Evolutionary conservation across 2,797 vertebrate species (phyloP).

Genomic region (Eutrigla gurnardus): DNA sequence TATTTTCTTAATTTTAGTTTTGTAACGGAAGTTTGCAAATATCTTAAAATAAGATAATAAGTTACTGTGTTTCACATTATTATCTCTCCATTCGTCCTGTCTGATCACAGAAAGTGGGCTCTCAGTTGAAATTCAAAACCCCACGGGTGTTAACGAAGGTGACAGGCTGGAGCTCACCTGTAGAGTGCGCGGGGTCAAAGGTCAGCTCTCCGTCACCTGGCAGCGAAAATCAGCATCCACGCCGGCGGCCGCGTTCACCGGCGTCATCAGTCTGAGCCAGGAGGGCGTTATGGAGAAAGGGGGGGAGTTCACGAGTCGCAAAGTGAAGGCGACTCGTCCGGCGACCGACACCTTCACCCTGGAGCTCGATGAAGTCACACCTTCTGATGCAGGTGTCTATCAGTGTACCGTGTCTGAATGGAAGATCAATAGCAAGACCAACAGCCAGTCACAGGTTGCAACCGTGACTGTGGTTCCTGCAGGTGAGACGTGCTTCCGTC

Average conservation of each 20-base stretch:
- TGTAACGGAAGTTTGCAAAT: neutral
- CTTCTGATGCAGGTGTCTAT: slow-evolving; percentile 83
- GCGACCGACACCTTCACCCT: slow-evolving; percentile 65
- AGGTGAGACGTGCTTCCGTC: slow-evolving; percentile 59
- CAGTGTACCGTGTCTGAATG: slow-evolving; percentile 87
- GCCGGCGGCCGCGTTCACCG: neutral
- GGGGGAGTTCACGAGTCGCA: slow-evolving; percentile 37
- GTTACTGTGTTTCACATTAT: neutral
- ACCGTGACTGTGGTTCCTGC: slow-evolving; percentile 62
- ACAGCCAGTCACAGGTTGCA: slow-evolving; percentile 58
- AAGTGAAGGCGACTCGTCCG: slow-evolving; percentile 59
- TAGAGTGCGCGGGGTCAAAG: slow-evolving; percentile 64
- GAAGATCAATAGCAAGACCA: slow-evolving; percentile 64
- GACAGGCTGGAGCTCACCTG: slow-evolving; percentile 81
- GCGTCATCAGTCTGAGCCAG: slow-evolving; percentile 77
- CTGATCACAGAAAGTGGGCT: slow-evolving; percentile 80
- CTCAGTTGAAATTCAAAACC: slow-evolving; percentile 65
- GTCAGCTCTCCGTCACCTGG: slow-evolving; percentile 86
- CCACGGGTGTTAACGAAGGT: slow-evolving; percentile 67
- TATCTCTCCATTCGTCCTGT: slow-evolving; percentile 14
- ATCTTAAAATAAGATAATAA: neutral
- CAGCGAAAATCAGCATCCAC: slow-evolving; percentile 66
- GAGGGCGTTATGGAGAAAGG: slow-evolving; percentile 70
- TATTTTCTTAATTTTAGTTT: neutral
- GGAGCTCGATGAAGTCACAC: slow-evolving; percentile 71